Conservation (phyloP, 2,888 invertebrate genomes). For the Andrena haemorrhoa region DNA sequence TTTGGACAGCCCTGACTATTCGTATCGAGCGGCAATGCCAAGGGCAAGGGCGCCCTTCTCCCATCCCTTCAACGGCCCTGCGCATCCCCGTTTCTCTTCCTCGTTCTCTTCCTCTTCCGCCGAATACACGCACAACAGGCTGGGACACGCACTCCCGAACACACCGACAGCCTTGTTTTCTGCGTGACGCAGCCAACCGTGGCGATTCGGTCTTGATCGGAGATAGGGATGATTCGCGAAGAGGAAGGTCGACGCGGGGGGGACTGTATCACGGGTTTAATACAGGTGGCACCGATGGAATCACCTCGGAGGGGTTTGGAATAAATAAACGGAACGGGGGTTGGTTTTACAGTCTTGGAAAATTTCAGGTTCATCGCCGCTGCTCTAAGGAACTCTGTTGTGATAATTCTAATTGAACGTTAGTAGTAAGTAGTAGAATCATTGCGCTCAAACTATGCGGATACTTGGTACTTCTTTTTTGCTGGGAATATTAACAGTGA, state of each 20-base stretch:
- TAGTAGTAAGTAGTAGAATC: too few species aligned
- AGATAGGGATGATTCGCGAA: constrained; percentile 31
- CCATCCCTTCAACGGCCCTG: constrained; percentile 70
- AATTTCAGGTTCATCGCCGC: background rate
- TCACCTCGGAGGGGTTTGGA: background rate
- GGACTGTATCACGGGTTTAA: background rate
- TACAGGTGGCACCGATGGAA: background rate
- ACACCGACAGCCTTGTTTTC: constrained; percentile 21
- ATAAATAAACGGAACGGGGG: too few species aligned
- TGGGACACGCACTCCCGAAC: constrained; percentile 35
- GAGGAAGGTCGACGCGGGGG: background rate
- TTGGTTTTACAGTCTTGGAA: background rate
- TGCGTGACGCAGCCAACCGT: constrained; percentile 29
- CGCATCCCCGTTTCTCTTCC: constrained; percentile 68
- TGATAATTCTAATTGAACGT: too few species aligned
- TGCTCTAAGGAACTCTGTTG: too few species aligned
- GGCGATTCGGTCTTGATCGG: constrained; percentile 49
- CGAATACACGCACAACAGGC: constrained; percentile 53
- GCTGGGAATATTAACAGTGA: too few species aligned
- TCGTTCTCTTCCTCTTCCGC: constrained; percentile 74
- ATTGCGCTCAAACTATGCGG: too few species aligned
- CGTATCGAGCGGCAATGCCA: constrained; percentile 85
- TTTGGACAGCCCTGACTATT: constrained; percentile 84
- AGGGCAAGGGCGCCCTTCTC: constrained; percentile 84
- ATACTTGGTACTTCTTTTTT: too few species aligned